Percentiles rank a stretch among this genome's conserved stretches.
Conservation (phyloP, 1,140 invertebrate genomes). For the Bombus affinis region DNA sequence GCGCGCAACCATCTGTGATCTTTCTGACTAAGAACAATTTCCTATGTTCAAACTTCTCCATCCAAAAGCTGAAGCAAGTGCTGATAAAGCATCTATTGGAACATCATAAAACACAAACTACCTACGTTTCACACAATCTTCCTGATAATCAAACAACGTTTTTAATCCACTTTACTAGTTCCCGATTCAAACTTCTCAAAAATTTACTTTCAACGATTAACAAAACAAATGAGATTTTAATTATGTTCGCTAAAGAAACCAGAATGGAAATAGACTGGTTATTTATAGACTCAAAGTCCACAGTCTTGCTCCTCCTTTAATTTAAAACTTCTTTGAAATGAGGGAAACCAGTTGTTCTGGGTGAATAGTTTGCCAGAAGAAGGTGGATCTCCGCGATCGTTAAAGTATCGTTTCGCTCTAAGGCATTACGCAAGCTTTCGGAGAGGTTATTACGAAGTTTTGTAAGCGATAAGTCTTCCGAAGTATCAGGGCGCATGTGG, state of each 20-base stretch:
- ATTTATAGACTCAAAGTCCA: not conserved
- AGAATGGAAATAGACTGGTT: not conserved
- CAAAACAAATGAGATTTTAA: not conserved
- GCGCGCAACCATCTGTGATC: too few relatives aligned
- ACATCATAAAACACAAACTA: not conserved
- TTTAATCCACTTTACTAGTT: not conserved
- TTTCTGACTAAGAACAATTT: too few relatives aligned
- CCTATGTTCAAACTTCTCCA: too few relatives aligned
- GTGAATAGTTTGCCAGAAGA: conserved; percentile 3
- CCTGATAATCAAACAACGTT: not conserved
- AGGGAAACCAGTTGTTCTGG: not conserved
- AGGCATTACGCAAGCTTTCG: conserved; percentile 43
- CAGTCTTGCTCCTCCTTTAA: not conserved
- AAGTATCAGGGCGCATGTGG: conserved; percentile 47
- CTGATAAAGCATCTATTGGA: not conserved
- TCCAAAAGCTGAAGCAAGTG: not conserved
- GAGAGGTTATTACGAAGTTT: conserved; percentile 54
- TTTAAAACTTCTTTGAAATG: not conserved
- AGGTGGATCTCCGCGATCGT: conserved; percentile 20
- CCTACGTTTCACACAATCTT: not conserved
- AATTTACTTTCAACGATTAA: not conserved
- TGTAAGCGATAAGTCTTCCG: conserved; percentile 50
- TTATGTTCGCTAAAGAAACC: not conserved
- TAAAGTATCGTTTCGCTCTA: conserved; percentile 51
- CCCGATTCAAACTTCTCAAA: not conserved